Percentiles rank a stretch among this genome's conserved stretches.
Evolutionary conservation across 2,797 vertebrate genomes (phyloP).

Genomic region (Neopelma chrysocephalum): DNA sequence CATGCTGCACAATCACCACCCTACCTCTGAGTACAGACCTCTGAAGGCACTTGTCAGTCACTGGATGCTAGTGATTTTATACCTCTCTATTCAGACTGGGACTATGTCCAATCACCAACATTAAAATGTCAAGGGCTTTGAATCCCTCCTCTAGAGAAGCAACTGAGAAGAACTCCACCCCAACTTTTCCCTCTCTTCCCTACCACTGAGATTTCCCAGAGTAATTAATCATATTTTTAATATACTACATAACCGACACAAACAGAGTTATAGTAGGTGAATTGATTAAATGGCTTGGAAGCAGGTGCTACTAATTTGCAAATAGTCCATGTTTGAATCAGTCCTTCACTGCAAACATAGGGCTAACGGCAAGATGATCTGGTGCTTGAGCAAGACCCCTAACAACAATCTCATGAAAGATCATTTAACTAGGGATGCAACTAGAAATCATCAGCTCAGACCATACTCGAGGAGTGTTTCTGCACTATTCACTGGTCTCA

Average conservation of each 20-base stretch:
- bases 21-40: not conserved
- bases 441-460: not conserved
- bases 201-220: not conserved
- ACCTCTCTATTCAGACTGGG: not conserved
- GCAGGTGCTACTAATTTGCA: not conserved
- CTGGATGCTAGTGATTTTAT: not conserved
- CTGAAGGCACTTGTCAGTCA: not conserved
- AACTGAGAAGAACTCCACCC: not conserved
- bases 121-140: not conserved
- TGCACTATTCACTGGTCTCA: not conserved
- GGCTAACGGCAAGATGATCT: not conserved
- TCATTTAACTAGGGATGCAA: not conserved
- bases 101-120: not conserved
- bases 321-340: not conserved
- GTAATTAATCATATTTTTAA: not conserved
- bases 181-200: not conserved
- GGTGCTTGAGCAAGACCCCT: not conserved
- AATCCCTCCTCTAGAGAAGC: not conserved
- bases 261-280: not conserved
- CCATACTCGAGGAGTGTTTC: not conserved
- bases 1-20: fast-evolving
- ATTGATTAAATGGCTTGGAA: not conserved
- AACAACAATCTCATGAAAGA: not conserved
- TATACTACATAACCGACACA: not conserved
- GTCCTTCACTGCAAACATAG: not conserved